Percentiles rank a stretch among this genome's conserved stretches.
These are phyloP conservation scores for Pandemis heparana DNA, from an alignment of 2,888 invertebrate genomes.

Conservation along the genomic window DNA sequence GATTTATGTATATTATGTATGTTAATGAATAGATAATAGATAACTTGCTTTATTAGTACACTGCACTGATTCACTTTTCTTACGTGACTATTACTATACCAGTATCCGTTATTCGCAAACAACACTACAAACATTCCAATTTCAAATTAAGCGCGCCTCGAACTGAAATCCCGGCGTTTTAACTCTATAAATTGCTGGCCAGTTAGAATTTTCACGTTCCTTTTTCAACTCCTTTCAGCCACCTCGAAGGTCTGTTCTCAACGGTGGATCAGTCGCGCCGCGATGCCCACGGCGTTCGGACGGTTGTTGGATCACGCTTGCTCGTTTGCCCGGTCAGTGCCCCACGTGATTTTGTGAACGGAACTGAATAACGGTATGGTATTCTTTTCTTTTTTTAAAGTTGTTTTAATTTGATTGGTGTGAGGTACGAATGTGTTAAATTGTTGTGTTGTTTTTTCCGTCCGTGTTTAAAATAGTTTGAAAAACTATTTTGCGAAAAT, in stretches of 20 bases:
- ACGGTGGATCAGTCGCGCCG: slow-evolving; percentile 29
- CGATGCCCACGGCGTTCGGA: slow-evolving; percentile 15
- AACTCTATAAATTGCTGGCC: slow-evolving; percentile 6
- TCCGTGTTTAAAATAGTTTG: background rate
- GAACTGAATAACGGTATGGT: slow-evolving; percentile 28
- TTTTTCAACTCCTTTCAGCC: slow-evolving; percentile 5
- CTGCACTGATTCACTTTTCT: too few relatives aligned
- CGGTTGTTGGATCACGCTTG: background rate
- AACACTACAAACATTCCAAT: background rate
- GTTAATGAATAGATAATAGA: too few relatives aligned
- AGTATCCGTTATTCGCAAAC: background rate
- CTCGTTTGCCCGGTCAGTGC: slow-evolving; percentile 4
- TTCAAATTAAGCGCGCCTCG: background rate
- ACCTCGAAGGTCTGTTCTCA: background rate
- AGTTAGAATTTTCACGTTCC: slow-evolving; percentile 17
- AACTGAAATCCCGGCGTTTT: background rate
- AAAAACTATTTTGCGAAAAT: background rate
- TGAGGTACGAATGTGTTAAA: background rate
- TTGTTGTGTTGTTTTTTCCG: background rate
- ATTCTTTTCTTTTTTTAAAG: background rate
- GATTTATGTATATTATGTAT: too few relatives aligned
- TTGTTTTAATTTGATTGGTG: background rate
- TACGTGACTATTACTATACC: too few relatives aligned
- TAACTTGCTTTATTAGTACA: too few relatives aligned
- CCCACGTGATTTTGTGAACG: slow-evolving; percentile 34